These are phyloP conservation scores for Caenorhabditis macrosperma DNA, from an alignment of 2,888 invertebrate genomes.

Conservation along the genomic window DNA sequence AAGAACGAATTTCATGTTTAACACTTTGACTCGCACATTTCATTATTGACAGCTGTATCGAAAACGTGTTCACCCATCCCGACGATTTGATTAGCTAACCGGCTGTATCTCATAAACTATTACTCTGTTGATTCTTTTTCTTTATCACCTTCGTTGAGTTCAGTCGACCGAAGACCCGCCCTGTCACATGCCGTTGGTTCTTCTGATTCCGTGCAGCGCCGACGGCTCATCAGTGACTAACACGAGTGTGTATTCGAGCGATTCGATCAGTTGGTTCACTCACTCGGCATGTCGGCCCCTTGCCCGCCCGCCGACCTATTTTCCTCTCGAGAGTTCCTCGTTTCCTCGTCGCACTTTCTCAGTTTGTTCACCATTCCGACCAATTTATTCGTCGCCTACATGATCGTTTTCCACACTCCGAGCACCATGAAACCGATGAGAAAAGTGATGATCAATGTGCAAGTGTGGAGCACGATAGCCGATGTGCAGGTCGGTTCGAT, in stretches of 20 bases:
- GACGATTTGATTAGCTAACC: background rate
- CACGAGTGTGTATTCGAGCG: no score
- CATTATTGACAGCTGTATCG: no score
- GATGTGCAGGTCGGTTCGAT: background rate
- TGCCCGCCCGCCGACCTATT: no score
- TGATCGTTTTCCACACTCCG: background rate
- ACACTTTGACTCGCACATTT: no score
- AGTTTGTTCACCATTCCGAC: background rate
- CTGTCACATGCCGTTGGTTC: no score
- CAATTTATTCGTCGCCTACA: background rate
- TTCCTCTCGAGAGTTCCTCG: background rate
- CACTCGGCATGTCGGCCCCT: no score
- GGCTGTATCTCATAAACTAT: background rate
- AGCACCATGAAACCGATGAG: background rate
- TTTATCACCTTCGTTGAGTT: no score
- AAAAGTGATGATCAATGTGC: background rate
- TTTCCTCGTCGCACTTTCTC: background rate
- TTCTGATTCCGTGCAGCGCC: no score
- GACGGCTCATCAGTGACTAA: no score
- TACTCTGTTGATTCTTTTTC: no score
- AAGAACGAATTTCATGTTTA: background rate
- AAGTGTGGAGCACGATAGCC: background rate
- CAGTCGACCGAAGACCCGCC: no score
- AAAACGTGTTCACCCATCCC: background rate
- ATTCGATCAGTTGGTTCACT: no score